These are phyloP conservation scores for Rosalia funebris DNA, from an alignment of 2,888 invertebrate genomes.

Conservation along the genomic window DNA sequence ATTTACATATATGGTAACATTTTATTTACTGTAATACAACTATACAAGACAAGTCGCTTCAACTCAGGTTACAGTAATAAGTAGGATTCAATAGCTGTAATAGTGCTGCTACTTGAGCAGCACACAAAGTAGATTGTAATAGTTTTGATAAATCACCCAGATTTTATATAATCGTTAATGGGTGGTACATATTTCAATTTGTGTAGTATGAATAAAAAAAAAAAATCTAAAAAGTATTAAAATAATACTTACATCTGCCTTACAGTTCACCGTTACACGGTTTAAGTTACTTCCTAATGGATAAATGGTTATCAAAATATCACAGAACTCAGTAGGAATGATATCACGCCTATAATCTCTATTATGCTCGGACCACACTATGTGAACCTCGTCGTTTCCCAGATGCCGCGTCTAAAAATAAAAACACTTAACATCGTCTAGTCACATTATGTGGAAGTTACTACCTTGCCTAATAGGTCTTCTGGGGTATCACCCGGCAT, in stretches of 20 bases:
- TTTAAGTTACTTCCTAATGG: conserved; percentile 88
- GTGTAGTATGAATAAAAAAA: too few species aligned
- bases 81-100: too few species aligned
- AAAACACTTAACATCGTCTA: conserved; percentile 4
- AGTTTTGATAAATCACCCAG: too few species aligned
- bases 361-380: conserved; percentile 98
- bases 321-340: conserved; percentile 99
- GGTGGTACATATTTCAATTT: too few species aligned
- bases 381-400: conserved; percentile 98
- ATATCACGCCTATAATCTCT: conserved; percentile 96
- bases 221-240: too few species aligned
- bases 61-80: too few species aligned
- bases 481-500: conserved; percentile 93
- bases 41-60: too few species aligned
- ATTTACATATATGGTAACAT: too few species aligned
- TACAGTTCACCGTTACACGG: conserved; percentile 88
- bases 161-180: too few species aligned
- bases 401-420: conserved; percentile 84
- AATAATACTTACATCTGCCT: conserved; percentile 77
- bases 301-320: conserved; percentile 96
- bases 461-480: conserved; percentile 85
- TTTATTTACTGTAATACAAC: too few species aligned
- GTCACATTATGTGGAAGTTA: background rate
- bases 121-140: too few species aligned
- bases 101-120: too few species aligned